phyloP scores from a whole-genome alignment of 2,888 invertebrate genomes.

The Lepidonotus clava region DNA sequence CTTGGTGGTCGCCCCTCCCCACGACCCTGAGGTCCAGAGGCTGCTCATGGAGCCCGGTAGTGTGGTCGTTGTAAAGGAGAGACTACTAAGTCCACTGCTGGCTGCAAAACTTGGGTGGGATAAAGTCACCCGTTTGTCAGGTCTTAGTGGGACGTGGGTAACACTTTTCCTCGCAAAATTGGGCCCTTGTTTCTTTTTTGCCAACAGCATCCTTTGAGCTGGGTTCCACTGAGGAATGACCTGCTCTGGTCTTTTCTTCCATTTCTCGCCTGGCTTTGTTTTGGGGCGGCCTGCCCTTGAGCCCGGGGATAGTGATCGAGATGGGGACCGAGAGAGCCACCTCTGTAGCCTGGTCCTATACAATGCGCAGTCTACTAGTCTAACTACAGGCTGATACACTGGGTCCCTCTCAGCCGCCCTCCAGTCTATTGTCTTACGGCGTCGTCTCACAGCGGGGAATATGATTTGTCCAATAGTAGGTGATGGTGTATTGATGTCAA shows the following conservation, averaged over 20 bases:
- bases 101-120: conserved; percentile 12
- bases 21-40: neutral
- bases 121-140: neutral
- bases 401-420: neutral
- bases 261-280: neutral
- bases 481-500: neutral
- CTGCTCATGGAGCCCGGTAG: conserved; percentile 6
- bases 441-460: no score
- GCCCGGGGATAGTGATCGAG: neutral
- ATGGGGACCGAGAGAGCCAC: neutral
- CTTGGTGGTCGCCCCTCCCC: no score
- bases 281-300: neutral
- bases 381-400: neutral
- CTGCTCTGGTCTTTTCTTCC: neutral
- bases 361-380: no score
- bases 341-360: neutral
- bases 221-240: neutral
- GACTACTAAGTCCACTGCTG: neutral
- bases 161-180: conserved; percentile 38
- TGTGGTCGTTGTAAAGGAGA: conserved; percentile 33
- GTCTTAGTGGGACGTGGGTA: neutral
- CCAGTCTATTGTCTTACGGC: no score
- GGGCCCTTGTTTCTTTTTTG: no score
- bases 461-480: no score
- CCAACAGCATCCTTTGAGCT: neutral